Evolutionary conservation across 2,113 vertebrate species (phyloP).

Genomic region (Larimichthys crocea): DNA sequence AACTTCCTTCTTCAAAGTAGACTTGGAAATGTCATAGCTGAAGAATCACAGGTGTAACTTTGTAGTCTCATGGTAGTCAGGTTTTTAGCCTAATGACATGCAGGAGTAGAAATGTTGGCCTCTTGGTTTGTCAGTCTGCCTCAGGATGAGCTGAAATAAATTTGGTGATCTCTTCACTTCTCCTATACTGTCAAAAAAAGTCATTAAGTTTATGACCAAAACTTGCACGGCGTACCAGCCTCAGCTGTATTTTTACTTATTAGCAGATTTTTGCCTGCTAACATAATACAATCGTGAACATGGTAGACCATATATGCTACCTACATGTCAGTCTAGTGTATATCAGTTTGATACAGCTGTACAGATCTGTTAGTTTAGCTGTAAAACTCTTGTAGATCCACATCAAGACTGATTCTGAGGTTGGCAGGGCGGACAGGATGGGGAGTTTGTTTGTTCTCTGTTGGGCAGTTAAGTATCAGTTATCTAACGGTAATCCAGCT

Average conservation of each 20-base stretch:
- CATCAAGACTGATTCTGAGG: neutral
- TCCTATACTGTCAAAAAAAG: too few relatives aligned
- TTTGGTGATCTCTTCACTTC: too few relatives aligned
- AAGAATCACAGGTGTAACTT: neutral
- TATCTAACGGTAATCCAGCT: neutral
- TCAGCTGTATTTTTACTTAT: too few relatives aligned
- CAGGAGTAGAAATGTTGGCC: too few relatives aligned
- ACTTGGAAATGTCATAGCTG: neutral
- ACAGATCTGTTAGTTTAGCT: neutral
- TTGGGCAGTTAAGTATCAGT: neutral
- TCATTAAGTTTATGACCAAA: too few relatives aligned
- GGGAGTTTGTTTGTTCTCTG: neutral
- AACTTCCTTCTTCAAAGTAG: neutral
- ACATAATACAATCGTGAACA: neutral
- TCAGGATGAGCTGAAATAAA: too few relatives aligned
- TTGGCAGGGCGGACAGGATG: neutral
- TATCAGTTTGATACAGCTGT: too few relatives aligned
- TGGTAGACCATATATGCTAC: neutral
- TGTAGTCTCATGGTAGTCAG: neutral
- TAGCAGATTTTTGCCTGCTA: too few relatives aligned
- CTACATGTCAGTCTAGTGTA: neutral
- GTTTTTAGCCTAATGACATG: too few relatives aligned
- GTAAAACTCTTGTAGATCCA: neutral
- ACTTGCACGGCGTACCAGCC: too few relatives aligned
- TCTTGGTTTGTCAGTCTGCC: too few relatives aligned